These are phyloP conservation scores for Linnaemya tessellans DNA, from an alignment of 2,888 invertebrate genomes.

Conservation along the genomic window DNA sequence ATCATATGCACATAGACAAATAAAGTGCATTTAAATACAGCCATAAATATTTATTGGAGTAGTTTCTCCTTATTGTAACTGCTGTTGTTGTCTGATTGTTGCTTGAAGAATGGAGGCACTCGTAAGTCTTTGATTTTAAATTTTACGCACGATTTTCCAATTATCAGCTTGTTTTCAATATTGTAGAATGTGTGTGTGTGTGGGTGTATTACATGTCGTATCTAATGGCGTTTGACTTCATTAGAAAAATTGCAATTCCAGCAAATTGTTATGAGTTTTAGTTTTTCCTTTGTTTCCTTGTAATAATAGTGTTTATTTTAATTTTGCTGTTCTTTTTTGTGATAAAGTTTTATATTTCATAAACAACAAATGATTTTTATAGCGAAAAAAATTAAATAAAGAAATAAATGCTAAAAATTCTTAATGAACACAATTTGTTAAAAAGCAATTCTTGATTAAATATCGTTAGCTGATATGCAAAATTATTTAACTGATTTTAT, in stretches of 20 bases:
- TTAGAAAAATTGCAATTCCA: constrained; percentile 68
- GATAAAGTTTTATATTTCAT: constrained; percentile 34
- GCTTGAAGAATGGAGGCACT: constrained; percentile 4
- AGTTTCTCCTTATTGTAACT: constrained; percentile 22
- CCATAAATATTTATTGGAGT: neutral
- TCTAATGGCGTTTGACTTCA: constrained; percentile 59
- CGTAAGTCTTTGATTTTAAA: constrained; percentile 32
- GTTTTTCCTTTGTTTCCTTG: constrained; percentile 5
- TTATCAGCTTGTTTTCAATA: constrained; percentile 55
- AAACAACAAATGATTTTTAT: constrained; percentile 12
- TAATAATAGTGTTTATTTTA: constrained; percentile 33
- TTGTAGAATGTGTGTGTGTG: constrained; percentile 24
- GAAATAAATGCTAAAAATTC: neutral
- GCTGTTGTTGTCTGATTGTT: neutral
- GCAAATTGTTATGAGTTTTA: constrained; percentile 54
- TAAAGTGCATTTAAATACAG: neutral
- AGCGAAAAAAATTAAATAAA: neutral
- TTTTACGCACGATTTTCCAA: constrained; percentile 70
- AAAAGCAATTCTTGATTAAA: neutral
- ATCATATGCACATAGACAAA: neutral
- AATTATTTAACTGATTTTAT: too few species aligned
- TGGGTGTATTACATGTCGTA: constrained; percentile 16
- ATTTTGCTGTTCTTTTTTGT: neutral
- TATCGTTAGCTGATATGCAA: neutral
- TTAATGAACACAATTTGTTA: neutral